Evolutionary conservation across 2,888 invertebrate genomes (phyloP), one percentile per base, ranked within the genome.

Genomic region (Caenorhabditis becei): DNA sequence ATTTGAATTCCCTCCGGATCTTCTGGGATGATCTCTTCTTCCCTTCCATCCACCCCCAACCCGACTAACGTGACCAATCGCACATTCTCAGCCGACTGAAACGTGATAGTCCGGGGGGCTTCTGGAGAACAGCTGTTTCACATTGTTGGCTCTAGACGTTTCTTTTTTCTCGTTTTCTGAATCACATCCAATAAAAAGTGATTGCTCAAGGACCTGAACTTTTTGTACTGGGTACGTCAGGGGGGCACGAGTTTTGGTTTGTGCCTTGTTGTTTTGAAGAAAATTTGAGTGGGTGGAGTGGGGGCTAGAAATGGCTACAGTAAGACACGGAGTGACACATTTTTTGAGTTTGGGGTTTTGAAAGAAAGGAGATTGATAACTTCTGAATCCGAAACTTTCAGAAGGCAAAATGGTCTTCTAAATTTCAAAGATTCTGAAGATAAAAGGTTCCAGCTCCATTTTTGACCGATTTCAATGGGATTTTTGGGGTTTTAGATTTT

Each of bases 41-140:
- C 32, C 37, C 47, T 35, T n/a, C 32, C 35, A 61, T 61, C 41
- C 41, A 41, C 41, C 41, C 41, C 41, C 41, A 41, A 5, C 20
- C 24, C 14, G 41, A 41, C 41, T 41, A 41, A 41, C 41, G 41
- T 41, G 41, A 41, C 41, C 41, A 41, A 41, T 41, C 16, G 41
- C 16, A 10, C 41, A 10, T 16, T 16, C 41, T 16, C 41, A n/a
- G 41, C 47, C 56, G 14, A 23, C 37, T 66, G 74, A 74, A 74
- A 74, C 66, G 66, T 66, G 65, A 74, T 74, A 58, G 59, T 41
- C 35, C 72, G 56, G 26, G 44, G 32, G 53, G 14, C 24, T 1
- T 23, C 20, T 58, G 14, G 23, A 53, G 53, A 71, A 59, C 74
- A 74, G 74, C 74, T 74, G 74, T 37, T 71, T 54, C 67, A 32